phyloP scores from a whole-genome alignment of 2,888 invertebrate species.

The Orthosia incerta region DNA sequence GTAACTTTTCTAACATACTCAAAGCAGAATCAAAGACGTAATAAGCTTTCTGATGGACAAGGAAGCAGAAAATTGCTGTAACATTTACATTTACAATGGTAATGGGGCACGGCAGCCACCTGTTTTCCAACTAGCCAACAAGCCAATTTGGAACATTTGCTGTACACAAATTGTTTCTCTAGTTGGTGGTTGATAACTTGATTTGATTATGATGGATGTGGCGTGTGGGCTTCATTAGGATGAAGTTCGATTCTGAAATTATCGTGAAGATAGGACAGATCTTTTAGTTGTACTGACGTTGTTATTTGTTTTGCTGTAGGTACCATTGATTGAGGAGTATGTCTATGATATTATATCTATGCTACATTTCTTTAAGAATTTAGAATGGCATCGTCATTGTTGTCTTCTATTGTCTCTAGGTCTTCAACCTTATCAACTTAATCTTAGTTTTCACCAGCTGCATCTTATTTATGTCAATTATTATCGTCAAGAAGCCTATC shows the following conservation, averaged over 20 bases:
- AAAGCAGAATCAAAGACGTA: slow-evolving; percentile 59
- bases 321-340: too few relatives aligned
- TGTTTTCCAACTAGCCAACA: slow-evolving; percentile 74
- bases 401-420: background rate
- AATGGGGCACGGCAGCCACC: slow-evolving; percentile 81
- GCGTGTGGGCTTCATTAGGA: slow-evolving; percentile 54
- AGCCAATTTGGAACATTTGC: slow-evolving; percentile 82
- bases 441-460: background rate
- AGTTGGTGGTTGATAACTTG: slow-evolving; percentile 69
- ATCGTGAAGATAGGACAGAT: slow-evolving; percentile 13
- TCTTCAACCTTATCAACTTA: background rate
- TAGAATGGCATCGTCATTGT: background rate
- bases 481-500: background rate
- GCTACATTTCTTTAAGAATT: background rate
- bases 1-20: slow-evolving; percentile 48
- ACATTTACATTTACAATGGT: slow-evolving; percentile 85
- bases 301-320: background rate
- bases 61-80: slow-evolving; percentile 83
- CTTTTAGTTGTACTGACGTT: background rate
- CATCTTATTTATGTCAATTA: background rate
- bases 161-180: slow-evolving; percentile 83
- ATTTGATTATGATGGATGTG: slow-evolving; percentile 64
- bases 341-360: background rate
- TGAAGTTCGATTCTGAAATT: slow-evolving; percentile 18
- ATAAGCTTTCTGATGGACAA: slow-evolving; percentile 74